Base-by-base conservation (phyloP, 2,888 invertebrate genomes). In the Habroteleia sp. region DNA sequence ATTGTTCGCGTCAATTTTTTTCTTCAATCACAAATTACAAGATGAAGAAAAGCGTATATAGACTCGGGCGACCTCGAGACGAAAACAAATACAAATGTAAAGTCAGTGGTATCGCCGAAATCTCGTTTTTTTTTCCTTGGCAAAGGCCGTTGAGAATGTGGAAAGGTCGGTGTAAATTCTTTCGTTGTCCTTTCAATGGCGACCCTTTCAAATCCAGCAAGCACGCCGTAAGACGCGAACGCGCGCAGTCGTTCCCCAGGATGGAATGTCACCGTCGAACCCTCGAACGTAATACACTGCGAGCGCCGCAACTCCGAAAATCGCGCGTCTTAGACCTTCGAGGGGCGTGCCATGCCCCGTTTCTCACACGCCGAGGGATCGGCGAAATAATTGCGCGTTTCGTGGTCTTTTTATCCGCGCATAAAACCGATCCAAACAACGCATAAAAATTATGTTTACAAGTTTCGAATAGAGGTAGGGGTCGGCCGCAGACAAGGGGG, bases 371-470 rank as follows among this genome's bases (percentile, higher is more conserved):
- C 0, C 48, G 46, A 63, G 52, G 66, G 48, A 42, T 33, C 35
- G 46, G 37, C 76, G 78, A 83, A 84, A 87, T 87, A 87, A 87
- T 87, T 85, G 86, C 83, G 79, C 83, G 80, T 84, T 87, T 87
- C 84, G 86, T 82, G 87, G 85, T 86, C 84, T 84, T 85, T 82
- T 82, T 82, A 84, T 86, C 83, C 81, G 82, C 80, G 83, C 81
- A 81, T 80, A 82, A 84, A 86, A 85, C 17, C 84, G 84, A 86
- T 86, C 85, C 86, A 85, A 87, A 86, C 84, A 84, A 81, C 81
- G 82, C 83, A 83, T 87, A 86, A 86, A 86, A 87, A 87, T 87
- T 85, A 87, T 85, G 84, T 87, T 87, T 87, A 87, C 86, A 87
- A 86, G 85, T 84, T 84, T 85, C 80, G 76, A 87, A 87, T 86